Base-by-base conservation (phyloP, 2,113 vertebrate species). In the Saguinus imperator region DNA sequence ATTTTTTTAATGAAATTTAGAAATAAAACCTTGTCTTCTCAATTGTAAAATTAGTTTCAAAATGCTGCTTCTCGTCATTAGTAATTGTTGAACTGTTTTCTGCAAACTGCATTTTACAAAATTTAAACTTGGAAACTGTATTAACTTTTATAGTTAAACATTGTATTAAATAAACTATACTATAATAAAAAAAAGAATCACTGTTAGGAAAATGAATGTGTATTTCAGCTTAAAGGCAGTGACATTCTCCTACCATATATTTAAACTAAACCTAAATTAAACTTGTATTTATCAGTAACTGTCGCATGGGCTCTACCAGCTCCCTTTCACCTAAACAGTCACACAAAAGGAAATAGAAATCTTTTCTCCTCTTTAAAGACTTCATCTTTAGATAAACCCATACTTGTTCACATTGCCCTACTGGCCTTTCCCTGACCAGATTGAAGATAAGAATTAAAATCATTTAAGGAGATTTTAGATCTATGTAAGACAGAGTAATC, bases 131-230 rank as follows among this genome's bases (percentile, higher is more conserved):
- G 20, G 32, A 95, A 96, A 94, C 94, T 97, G 96, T 97, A 97
- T 98, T 96, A 97, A 98, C 95, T 98, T 98, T 98, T 98, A 97
- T 98, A 98, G 98, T 96, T 97, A 95, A 93, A 97, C 84, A 92
- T 98, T 97, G 88, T 98, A 96, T 97, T 97, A 97, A 98, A 98
- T 98, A 97, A 98, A 97, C 84, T 94, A 96, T 94, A 89, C 92
- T 97, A 96, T 96, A 95, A 84, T 95, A 94, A 98, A 94, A 98
- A 94, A 40, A 40, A 40, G 37, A 40, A 3, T 89, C 43, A 70
- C 14, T 70, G 3, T 64, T 82, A 82, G 21, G 3, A 17, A 91
- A 77, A 27, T 85, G 3, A 58, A 95, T 64, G 3, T 73, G 2
- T 70, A 40, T 43, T 82, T 88, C 25, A 64, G 3, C 91, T 90